phyloP scores from a whole-genome alignment of 2,888 invertebrate species.

The Dasysyrphus tricinctus region DNA sequence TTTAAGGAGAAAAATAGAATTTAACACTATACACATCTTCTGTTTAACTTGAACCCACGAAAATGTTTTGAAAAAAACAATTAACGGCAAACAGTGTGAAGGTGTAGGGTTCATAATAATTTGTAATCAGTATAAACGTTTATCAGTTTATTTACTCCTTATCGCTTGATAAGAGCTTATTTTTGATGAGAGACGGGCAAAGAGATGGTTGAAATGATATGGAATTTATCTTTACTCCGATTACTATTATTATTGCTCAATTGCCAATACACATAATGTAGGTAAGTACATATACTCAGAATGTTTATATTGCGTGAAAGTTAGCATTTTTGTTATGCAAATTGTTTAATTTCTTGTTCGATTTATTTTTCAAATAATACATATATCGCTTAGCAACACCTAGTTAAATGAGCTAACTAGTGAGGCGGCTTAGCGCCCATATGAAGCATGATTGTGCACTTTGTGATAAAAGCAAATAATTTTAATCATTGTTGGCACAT shows the following conservation, averaged over 20 bases:
- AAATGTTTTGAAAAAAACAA: constrained; percentile 46
- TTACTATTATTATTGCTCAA: not conserved
- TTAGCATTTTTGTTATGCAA: too few species aligned
- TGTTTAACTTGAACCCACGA: constrained; percentile 15
- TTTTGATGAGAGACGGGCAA: constrained; percentile 25
- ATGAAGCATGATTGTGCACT: too few species aligned
- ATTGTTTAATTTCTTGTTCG: too few species aligned
- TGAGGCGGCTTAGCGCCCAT: too few species aligned
- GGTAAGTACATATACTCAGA: too few species aligned
- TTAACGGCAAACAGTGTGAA: constrained; percentile 25
- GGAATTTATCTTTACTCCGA: constrained; percentile 32
- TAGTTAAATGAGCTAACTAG: too few species aligned
- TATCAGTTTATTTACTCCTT: constrained; percentile 57
- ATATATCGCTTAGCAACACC: too few species aligned
- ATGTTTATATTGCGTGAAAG: too few species aligned
- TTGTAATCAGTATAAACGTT: constrained; percentile 50
- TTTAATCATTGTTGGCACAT: too few species aligned
- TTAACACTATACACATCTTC: not conserved
- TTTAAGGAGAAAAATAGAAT: too few species aligned
- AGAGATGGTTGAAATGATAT: constrained; percentile 12
- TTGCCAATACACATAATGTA: not conserved
- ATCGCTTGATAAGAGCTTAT: constrained; percentile 50
- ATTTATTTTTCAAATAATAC: too few species aligned
- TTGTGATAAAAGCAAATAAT: too few species aligned
- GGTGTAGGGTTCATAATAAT: constrained; percentile 17